These are phyloP conservation scores for Bombus sylvicola DNA, from an alignment of 1,140 invertebrate genomes.

Conservation along the genomic window DNA sequence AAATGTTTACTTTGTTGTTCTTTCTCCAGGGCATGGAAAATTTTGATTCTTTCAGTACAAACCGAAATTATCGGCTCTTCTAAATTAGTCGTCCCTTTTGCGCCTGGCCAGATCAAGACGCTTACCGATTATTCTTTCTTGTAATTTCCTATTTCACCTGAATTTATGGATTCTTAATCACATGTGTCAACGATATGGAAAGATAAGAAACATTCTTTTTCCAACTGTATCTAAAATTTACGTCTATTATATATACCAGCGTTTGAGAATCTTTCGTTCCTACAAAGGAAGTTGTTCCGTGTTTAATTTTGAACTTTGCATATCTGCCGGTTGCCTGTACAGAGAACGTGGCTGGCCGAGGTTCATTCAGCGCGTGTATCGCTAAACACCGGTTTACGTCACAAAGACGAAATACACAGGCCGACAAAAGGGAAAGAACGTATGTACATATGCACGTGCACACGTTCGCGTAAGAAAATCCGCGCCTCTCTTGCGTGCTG, in stretches of 20 bases:
- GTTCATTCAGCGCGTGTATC: background rate
- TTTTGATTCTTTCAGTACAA: background rate
- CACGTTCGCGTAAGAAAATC: conserved; percentile 1
- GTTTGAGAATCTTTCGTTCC: background rate
- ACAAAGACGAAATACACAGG: background rate
- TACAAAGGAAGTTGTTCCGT: background rate
- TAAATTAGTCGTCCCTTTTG: background rate
- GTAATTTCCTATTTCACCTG: too few species aligned
- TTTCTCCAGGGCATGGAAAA: too few species aligned
- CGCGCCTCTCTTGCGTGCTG: conserved; percentile 2
- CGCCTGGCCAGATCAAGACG: background rate
- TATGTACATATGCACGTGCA: background rate
- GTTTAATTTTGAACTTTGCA: conserved; percentile 12
- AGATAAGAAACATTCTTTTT: background rate
- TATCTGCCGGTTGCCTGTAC: background rate
- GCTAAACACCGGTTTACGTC: background rate
- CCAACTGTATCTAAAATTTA: too few species aligned
- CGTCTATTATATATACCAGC: too few species aligned
- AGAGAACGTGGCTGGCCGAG: background rate
- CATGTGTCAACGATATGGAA: background rate
- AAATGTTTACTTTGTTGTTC: too few species aligned
- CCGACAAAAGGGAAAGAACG: conserved; percentile 6
- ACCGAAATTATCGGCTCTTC: background rate
- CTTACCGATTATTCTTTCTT: background rate
- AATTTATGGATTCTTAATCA: too few species aligned